These are phyloP conservation scores for Bhutanitis thaidina DNA, from an alignment of 2,888 invertebrate genomes.

Conservation along the genomic window DNA sequence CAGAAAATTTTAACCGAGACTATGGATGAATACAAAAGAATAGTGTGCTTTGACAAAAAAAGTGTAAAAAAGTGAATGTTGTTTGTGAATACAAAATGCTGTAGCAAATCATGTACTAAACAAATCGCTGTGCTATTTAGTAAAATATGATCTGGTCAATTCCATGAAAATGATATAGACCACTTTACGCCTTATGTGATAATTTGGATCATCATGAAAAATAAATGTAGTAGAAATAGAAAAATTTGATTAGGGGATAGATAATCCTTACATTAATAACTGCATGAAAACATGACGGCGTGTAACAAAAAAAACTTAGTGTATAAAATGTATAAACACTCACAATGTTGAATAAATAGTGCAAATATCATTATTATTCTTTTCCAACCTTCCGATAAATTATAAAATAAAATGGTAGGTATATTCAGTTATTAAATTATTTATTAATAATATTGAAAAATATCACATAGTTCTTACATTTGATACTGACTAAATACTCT, in stretches of 20 bases:
- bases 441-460: conserved; percentile 58
- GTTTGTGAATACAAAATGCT: not conserved
- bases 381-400: no score
- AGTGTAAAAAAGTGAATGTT: conserved; percentile 7
- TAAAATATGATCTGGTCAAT: not conserved
- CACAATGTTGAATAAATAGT: no score
- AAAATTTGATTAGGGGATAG: no score
- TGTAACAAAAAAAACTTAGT: no score
- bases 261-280: no score
- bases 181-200: not conserved
- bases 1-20: conserved; percentile 63
- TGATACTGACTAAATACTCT: conserved; percentile 47
- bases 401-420: no score
- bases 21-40: conserved; percentile 62
- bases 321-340: no score
- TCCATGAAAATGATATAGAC: not conserved
- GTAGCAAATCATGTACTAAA: not conserved
- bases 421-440: conserved; percentile 28
- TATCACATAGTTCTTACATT: conserved; percentile 69
- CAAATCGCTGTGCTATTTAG: not conserved
- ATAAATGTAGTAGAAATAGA: not conserved
- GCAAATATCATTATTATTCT: no score
- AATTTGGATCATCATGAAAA: not conserved
- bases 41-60: conserved; percentile 30
- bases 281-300: no score